Base-by-base conservation (phyloP, 1,140 invertebrate species). In the Pomacea maculata region DNA sequence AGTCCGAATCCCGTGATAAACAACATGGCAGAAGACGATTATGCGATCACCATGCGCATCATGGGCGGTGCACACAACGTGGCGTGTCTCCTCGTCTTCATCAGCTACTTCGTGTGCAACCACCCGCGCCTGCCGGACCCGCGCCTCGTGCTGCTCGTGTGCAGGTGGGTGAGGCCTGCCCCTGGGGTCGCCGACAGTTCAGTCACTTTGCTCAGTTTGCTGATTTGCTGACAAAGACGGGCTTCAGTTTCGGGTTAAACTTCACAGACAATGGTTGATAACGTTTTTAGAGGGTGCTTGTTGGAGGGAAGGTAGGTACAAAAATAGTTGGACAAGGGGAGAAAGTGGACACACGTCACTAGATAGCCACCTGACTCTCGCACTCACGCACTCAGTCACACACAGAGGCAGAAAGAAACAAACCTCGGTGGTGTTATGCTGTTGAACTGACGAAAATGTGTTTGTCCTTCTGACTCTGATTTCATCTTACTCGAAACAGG, bases 51-150 rank as follows among this genome's bases (percentile, higher is more conserved):
- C 0, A 85, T 89, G n/a, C 87, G 86, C 52, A 86, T 85, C 12
- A 75, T 91, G 73, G 91, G 90, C 61, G 86, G 87, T 19, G 77
- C 85, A 1, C 91, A 91, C 83, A 91, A 91, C 82, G 83, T 90
- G 68, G 87, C 91, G 71, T 88, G 86, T 54, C 75, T 88, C 1
- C 80, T 90, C 8, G 86, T 91, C 9, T 84, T 91, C 64, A 84
- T 91, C 82, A 91, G 90, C 80, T 91, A 91, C 84, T 91, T 91
- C 81, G 85, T 91, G 52, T 89, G 89, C 65, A 91, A 91, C 80
- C 91, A 91, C 78, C 91, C 91, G n/a, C 83, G 87, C 17, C 81
- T 91, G 19, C 91, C 91, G 11, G 83, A 88, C 80, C 75, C 85
- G 10, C 82, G 82, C 29, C 82, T 80, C 15, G 83, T 85, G 15